Base-by-base conservation (phyloP, 2,888 invertebrate species). In the Merodon equestris region DNA sequence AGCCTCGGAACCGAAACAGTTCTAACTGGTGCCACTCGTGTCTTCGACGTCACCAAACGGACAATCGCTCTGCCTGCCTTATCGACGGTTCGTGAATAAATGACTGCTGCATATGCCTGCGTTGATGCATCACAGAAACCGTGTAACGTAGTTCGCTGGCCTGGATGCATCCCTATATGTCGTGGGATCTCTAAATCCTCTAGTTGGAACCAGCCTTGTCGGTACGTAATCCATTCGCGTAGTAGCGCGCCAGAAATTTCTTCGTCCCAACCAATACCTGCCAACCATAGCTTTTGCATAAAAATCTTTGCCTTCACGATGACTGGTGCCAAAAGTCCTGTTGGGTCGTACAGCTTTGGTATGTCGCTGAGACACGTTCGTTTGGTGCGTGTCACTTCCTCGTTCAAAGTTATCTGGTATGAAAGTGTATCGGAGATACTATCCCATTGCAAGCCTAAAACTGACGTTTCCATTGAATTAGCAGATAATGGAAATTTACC, bases 261-360 rank as follows among this genome's bases (percentile, higher is more conserved):
- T 27, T 57, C 27, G 45, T 44, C 66, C 57, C 51, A 67, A 48
- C 67, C 50, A 50, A 67, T 34, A 40, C 27, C 27, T 50, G 67
- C 48, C 67, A 57, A 50, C 57, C 57, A 67, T 36, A 57, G 27
- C 50, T 12, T 67, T 7, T 67, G 56, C 57, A 57, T 67, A 19
- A 50, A 50, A n/a, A 66, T 57, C 34, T 67, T 67, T 0, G 47
- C 50, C 27, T 67, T 57, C 4, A 57, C 47, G 9, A 67, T 57
- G 1, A 67, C 50, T 34, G 44, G 57, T 17, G 67, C 57, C 40
- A 44, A 58, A 67, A 7, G n/a, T 67, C 67, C 50, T 9, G 51
- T 58, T 0, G 58, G 44, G 27, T 64, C 64, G 18, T 64, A 64
- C 1, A 53, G 54, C 45, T 64, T 64, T 18, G 54, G 45, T 53